Evolutionary conservation across 2,113 vertebrate species (phyloP), one percentile per base, ranked within the genome.

Genomic region (Strigops habroptila): DNA sequence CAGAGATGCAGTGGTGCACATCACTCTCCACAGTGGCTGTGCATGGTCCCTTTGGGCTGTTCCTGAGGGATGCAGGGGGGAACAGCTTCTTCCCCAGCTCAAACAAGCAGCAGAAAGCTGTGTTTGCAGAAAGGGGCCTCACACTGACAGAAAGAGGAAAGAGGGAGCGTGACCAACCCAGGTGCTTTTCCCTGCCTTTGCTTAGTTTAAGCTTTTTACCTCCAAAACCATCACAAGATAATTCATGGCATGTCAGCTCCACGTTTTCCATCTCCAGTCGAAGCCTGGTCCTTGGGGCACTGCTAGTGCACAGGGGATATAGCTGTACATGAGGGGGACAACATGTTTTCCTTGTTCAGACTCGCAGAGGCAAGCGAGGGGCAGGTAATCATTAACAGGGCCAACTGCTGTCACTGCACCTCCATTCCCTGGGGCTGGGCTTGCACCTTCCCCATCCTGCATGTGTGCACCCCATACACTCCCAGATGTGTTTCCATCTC

Each of bases 291-390:
- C 37, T 74, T 17, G 22, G 37, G 75, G 55, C 68, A 60, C 48
- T 25, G 53, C 12, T 31, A 33, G 27, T 33, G 59, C 39, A 60
- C 0, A 1, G 52, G 52, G 48, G 27, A 60, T 39, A 4, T 44
- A 60, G 57, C 48, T 53, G 22, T 0, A 10, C 12, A 7, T 0
- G 7, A 57, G 6, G 23, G 6, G 22, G 57, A 62, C 0, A 0
- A 55, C 3, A 16, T 8, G 2, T 55, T 90, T 43, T 64, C 31
- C 68, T 46, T 53, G 43, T 31, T 81, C 31, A 52, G 49, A 22
- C 59, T 59, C 30, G 57, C 8, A 1, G 48, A 68, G 57, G 71
- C 1, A 6, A n/a, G 19, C 4, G 10, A 14, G 33, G 30, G 28
- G 46, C 53, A 73, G 73, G 59, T 46, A 81, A 78, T 69, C 55